phyloP scores from a whole-genome alignment of 2,113 vertebrate genomes.

The Hydropotes inermis region DNA sequence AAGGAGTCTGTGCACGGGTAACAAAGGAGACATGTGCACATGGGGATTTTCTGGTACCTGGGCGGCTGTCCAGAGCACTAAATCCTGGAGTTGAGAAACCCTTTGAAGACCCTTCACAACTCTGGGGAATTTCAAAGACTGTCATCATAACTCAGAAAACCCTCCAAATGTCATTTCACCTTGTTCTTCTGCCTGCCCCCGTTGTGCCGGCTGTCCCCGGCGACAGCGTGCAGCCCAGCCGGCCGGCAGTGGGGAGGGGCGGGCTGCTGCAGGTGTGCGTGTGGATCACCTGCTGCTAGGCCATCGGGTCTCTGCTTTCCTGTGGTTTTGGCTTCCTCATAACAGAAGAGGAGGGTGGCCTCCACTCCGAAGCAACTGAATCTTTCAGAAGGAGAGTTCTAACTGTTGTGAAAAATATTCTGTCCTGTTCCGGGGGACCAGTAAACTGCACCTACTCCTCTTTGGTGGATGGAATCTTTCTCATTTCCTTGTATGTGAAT shows the following conservation, averaged over 20 bases:
- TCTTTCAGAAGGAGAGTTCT: constrained; percentile 24
- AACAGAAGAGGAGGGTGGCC: background rate
- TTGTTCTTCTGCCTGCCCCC: constrained; percentile 56
- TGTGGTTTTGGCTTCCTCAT: constrained; percentile 26
- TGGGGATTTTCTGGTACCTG: constrained; percentile 64
- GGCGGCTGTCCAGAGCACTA: constrained; percentile 56
- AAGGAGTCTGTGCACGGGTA: constrained; percentile 28
- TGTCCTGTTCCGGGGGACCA: background rate
- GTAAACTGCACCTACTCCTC: background rate
- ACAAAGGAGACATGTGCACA: constrained; percentile 51
- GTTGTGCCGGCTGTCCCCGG: constrained; percentile 30
- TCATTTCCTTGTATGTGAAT: background rate
- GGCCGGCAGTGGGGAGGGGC: background rate
- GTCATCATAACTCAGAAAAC: constrained; percentile 63
- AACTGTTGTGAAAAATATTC: constrained; percentile 21
- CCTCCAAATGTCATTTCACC: constrained; percentile 58
- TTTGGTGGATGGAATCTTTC: background rate
- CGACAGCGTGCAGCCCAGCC: constrained; percentile 6
- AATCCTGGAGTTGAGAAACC: constrained; percentile 56
- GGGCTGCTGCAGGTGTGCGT: constrained; percentile 56
- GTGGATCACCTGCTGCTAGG: constrained; percentile 68
- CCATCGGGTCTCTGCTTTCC: background rate
- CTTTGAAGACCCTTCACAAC: constrained; percentile 66
- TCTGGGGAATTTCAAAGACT: constrained; percentile 58
- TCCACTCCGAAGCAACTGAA: background rate